Conservation (phyloP, 2,888 invertebrate genomes). For the Eupsilia transversa region DNA sequence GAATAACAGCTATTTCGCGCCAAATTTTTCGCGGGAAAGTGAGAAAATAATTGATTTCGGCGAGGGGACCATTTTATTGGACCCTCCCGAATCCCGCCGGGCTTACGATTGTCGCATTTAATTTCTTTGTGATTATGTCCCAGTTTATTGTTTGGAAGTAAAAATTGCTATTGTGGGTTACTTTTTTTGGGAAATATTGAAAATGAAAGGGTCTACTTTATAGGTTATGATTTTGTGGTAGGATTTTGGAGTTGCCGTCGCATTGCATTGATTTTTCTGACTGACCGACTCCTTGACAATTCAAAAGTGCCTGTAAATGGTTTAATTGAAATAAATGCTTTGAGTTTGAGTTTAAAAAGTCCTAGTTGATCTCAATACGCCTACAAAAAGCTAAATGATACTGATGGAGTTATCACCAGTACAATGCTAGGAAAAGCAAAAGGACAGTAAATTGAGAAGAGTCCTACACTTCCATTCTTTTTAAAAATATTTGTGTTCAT, state of each 20-base stretch:
- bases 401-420: too few relatives aligned
- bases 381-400: background rate
- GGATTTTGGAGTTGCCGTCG: background rate
- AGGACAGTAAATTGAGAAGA: too few relatives aligned
- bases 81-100: constrained; percentile 29
- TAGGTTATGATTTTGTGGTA: background rate
- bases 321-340: too few relatives aligned
- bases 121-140: constrained; percentile 64
- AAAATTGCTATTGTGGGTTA: constrained; percentile 5
- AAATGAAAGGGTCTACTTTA: background rate
- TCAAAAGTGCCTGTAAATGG: too few relatives aligned
- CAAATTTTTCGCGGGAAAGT: constrained; percentile 84
- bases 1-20: constrained; percentile 72
- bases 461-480: too few relatives aligned
- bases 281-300: too few relatives aligned
- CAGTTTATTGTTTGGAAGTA: constrained; percentile 53
- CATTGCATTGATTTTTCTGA: background rate
- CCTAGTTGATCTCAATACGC: background rate
- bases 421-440: too few relatives aligned
- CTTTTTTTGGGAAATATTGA: constrained; percentile 14
- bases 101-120: constrained; percentile 53
- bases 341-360: too few relatives aligned
- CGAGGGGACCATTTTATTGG: constrained; percentile 70
- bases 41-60: constrained; percentile 86
- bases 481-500: too few relatives aligned